A percentile compares a stretch with the other conserved stretches of the same genome.
These are phyloP conservation scores for Urosaurus nigricauda DNA, from an alignment of 2,797 vertebrate genomes.

Conservation along the genomic window DNA sequence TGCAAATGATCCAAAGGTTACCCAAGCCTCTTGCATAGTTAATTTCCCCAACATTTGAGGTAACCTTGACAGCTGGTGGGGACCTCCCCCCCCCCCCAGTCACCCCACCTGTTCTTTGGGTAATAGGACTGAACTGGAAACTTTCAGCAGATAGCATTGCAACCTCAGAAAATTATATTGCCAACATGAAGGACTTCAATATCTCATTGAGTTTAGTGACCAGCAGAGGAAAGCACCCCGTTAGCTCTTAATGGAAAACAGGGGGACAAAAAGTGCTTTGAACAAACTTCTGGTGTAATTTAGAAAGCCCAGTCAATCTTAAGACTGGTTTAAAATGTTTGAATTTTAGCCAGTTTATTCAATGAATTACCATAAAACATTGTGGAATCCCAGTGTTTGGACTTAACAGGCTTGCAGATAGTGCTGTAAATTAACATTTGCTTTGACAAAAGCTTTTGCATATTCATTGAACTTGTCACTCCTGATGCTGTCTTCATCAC, in stretches of 20 bases:
- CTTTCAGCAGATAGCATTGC: too few species aligned
- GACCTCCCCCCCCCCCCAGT: too few species aligned
- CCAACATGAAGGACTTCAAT: too few species aligned
- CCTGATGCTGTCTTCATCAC: constrained; percentile 2
- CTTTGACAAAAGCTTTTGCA: constrained; percentile 62
- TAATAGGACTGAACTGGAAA: not conserved
- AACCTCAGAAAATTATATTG: not conserved
- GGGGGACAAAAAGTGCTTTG: not conserved
- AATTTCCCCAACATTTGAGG: too few species aligned
- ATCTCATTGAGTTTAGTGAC: not conserved
- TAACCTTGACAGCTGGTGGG: too few species aligned
- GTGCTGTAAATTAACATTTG: constrained; percentile 55
- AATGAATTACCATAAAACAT: not conserved
- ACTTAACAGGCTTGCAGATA: constrained; percentile 37
- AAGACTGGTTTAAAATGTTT: not conserved
- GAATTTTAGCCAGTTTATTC: not conserved
- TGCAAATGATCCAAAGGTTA: too few species aligned
- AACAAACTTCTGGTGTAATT: not conserved
- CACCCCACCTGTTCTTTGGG: too few species aligned
- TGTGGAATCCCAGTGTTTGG: constrained; percentile 36
- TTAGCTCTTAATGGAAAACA: not conserved
- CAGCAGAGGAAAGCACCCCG: not conserved
- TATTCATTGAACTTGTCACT: constrained; percentile 60
- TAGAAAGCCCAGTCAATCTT: not conserved
- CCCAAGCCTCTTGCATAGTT: too few species aligned